A percentile compares a stretch with the other conserved stretches of the same genome.
These are phyloP conservation scores for Tubulanus polymorphus DNA, from an alignment of 2,888 invertebrate species.

Conservation along the genomic window DNA sequence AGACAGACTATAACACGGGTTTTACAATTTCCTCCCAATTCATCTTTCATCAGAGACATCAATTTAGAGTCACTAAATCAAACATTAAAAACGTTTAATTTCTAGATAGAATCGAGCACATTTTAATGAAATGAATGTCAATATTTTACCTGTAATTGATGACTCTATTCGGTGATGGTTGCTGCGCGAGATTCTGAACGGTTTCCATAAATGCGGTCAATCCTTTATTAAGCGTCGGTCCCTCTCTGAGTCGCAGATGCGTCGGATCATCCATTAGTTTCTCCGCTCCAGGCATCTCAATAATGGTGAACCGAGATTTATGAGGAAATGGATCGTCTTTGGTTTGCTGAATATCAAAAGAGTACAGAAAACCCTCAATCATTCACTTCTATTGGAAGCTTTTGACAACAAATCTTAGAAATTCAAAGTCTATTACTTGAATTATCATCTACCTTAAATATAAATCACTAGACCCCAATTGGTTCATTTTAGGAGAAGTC, in stretches of 20 bases:
- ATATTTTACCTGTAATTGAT: slow-evolving; percentile 46
- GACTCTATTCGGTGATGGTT: slow-evolving; percentile 42
- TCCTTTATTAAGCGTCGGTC: slow-evolving; percentile 34
- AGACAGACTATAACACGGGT: slow-evolving; percentile 43
- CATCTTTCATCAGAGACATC: slow-evolving; percentile 40
- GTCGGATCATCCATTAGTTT: slow-evolving; percentile 32
- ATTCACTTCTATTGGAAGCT: not conserved
- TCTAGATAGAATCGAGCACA: no score
- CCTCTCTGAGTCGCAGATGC: slow-evolving; percentile 34
- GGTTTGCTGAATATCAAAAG: slow-evolving; percentile 28
- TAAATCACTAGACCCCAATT: no score
- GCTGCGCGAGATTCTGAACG: slow-evolving; percentile 35
- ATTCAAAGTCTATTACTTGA: not conserved
- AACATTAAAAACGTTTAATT: no score
- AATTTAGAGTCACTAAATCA: slow-evolving; percentile 41
- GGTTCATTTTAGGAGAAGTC: no score
- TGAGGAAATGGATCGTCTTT: slow-evolving; percentile 35
- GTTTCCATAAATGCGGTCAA: slow-evolving; percentile 34
- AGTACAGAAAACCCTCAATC: no score
- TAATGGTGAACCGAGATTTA: slow-evolving; percentile 42
- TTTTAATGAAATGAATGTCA: no score
- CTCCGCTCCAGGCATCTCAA: slow-evolving; percentile 43
- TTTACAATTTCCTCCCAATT: slow-evolving; percentile 50
- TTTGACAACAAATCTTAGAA: not conserved
- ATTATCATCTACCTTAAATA: no score